phyloP scores from a whole-genome alignment of 2,888 invertebrate genomes.

The Drosophila sordidapex region DNA sequence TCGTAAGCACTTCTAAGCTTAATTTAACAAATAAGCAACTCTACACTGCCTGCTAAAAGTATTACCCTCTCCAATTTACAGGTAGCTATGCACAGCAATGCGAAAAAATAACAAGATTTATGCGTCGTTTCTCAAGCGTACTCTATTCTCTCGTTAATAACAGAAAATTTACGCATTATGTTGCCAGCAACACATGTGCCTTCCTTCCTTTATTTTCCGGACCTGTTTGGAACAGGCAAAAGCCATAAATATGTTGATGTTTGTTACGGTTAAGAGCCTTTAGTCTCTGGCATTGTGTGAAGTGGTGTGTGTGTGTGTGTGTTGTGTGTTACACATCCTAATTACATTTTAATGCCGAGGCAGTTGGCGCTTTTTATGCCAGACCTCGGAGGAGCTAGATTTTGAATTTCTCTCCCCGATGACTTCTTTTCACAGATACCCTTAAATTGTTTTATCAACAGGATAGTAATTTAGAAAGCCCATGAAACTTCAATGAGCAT shows the following conservation, averaged over 20 bases:
- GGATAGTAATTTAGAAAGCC: background rate
- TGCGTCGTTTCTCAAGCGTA: slow-evolving; percentile 34
- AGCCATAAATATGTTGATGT: slow-evolving; percentile 61
- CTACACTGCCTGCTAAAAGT: slow-evolving; percentile 10
- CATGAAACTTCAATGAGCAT: background rate
- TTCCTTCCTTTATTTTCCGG: background rate
- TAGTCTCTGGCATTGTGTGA: background rate
- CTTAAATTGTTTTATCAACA: background rate
- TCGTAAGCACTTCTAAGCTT: slow-evolving; percentile 12
- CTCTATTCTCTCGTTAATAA: slow-evolving; percentile 49
- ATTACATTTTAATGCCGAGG: slow-evolving; percentile 68
- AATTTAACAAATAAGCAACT: slow-evolving; percentile 47
- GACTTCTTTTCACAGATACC: background rate
- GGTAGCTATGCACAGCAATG: slow-evolving; percentile 16
- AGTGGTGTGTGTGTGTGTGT: slow-evolving; percentile 1
- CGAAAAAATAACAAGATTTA: slow-evolving; percentile 39
- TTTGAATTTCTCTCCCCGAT: slow-evolving; percentile 1
- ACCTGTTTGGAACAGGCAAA: slow-evolving; percentile 50
- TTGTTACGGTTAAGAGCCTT: slow-evolving; percentile 21
- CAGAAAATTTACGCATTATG: slow-evolving; percentile 46
- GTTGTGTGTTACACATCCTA: slow-evolving; percentile 32
- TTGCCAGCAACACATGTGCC: slow-evolving; percentile 25
- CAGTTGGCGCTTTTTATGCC: slow-evolving; percentile 52
- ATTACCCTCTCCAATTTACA: slow-evolving; percentile 10
- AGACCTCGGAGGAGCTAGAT: slow-evolving; percentile 17